These are phyloP conservation scores for Tetrax tetrax DNA, from an alignment of 2,113 vertebrate species.

Conservation along the genomic window DNA sequence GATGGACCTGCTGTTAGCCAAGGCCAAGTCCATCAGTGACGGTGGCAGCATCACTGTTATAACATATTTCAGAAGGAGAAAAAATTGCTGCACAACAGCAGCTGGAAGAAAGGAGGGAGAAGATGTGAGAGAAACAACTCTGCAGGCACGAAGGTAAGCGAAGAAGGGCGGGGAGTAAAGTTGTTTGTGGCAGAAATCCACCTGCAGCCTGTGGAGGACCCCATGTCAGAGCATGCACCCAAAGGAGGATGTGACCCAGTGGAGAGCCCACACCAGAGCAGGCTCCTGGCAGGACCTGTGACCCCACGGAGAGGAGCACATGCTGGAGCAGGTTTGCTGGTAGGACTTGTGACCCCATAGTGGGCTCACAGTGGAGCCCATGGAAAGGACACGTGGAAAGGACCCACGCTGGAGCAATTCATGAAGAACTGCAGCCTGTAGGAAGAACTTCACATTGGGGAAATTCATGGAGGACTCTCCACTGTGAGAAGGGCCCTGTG, in stretches of 20 bases:
- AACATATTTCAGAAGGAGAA: background rate
- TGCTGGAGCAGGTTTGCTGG: background rate
- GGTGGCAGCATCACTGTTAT: background rate
- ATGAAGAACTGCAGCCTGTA: too few species aligned
- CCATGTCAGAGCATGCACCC: too few species aligned
- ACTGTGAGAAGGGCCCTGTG: background rate
- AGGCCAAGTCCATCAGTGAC: background rate
- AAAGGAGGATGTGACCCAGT: too few species aligned
- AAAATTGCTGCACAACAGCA: background rate
- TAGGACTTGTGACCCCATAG: too few species aligned
- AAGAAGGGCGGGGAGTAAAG: too few species aligned
- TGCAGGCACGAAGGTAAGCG: background rate
- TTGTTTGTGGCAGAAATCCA: too few species aligned
- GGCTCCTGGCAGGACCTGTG: background rate
- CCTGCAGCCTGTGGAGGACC: background rate
- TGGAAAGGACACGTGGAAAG: too few species aligned
- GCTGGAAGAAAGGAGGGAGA: background rate
- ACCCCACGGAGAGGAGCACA: background rate
- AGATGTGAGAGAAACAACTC: background rate
- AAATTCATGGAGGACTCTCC: background rate
- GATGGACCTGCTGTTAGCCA: accelerated
- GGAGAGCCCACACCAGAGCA: background rate
- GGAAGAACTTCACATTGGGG: too few species aligned
- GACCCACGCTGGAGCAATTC: too few species aligned
- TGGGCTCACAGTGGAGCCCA: too few species aligned